Base-by-base conservation (phyloP, 2,888 invertebrate genomes). In the Agrotis exclamationis region DNA sequence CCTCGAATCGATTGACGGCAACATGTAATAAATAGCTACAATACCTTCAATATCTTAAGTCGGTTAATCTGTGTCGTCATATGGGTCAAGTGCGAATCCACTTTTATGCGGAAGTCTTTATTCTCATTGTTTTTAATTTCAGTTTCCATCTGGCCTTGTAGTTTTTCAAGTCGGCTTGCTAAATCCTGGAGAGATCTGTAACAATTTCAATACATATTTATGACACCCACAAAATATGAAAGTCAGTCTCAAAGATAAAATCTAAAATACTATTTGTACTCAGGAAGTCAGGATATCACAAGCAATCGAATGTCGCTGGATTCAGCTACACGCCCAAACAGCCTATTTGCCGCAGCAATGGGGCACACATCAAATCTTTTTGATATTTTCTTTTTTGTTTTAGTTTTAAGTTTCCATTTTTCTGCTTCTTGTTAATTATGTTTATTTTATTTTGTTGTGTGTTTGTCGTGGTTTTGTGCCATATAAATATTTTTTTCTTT, bases 21-120 rank as follows among this genome's bases (percentile, higher is more conserved):
- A 11, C 39, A 39, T 39, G 2, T 0, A 33, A 1, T 33, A 1
- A 11, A 39, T 39, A 20, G 22, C 14, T n/a, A 63, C 33, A 54
- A 68, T 93, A 97, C 97, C 96, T 97, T 97, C 56, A 98, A 94
- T 80, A 96, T 92, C 89, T 97, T 98, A 14, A 98, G 93, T 77
- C 97, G 96, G 70, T 97, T 96, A 69, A 98, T 97, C 89, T 98
- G 97, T 11, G 96, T 96, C 16, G 97, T 97, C 75, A 98, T 96
- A 59, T 97, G 97, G 18, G 93, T 92, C 90, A 97, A 96, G 84
- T 97, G 97, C n/a, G 96, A 94, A 66, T 97, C 97, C 13, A 97
- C 95, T 86, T 96, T 96, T 3, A 89, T 86, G 76, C 93, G 94
- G n/a, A 97, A 90, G 45, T 94, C 94, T 63, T 94, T 93, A 66